Conservation (phyloP, 2,888 invertebrate genomes). For the Rapana venosa region DNA sequence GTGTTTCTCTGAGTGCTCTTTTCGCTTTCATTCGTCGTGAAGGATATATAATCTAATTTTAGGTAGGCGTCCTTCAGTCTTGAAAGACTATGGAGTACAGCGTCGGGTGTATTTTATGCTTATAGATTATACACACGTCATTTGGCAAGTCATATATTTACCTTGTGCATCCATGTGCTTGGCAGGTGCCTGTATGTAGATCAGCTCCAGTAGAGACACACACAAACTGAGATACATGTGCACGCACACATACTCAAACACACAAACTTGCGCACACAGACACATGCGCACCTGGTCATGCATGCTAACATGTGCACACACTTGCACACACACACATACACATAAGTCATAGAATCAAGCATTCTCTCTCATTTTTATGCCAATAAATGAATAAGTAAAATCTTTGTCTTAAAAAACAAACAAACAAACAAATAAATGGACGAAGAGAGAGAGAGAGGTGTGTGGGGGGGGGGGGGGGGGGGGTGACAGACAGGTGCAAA, state of each 20-base stretch:
- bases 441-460: background rate
- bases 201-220: background rate
- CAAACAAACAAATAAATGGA: background rate
- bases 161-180: background rate
- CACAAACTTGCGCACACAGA: background rate
- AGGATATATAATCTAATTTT: too few species aligned
- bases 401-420: background rate
- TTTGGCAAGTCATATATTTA: too few species aligned
- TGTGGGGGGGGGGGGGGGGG: too few species aligned
- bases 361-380: too few species aligned
- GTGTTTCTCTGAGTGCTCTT: too few species aligned
- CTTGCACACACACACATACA: background rate
- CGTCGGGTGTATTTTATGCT: too few species aligned
- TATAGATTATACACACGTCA: background rate
- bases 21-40: too few species aligned
- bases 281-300: constrained; percentile 1
- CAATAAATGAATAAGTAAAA: too few species aligned
- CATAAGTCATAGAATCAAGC: background rate
- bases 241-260: background rate
- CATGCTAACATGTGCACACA: background rate
- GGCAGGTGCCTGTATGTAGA: background rate
- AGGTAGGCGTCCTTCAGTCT: too few species aligned
- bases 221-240: background rate
- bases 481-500: background rate
- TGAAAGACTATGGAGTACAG: too few species aligned